These are phyloP conservation scores for Rhodophaea formosa DNA, from an alignment of 2,888 invertebrate genomes.

Conservation along the genomic window DNA sequence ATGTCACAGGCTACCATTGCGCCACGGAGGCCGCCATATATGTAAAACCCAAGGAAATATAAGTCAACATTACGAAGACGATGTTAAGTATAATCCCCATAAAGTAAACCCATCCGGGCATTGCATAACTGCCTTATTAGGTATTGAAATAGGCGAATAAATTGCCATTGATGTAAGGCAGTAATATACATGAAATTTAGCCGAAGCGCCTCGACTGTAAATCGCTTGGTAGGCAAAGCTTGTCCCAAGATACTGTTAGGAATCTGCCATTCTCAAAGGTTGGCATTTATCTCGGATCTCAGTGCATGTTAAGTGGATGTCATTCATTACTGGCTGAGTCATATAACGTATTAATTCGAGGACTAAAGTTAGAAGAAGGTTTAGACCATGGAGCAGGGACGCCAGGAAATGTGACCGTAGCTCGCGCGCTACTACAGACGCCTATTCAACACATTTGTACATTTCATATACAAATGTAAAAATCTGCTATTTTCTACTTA, in stretches of 20 bases:
- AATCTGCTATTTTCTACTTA: no score
- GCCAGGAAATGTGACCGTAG: no score
- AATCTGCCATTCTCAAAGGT: slow-evolving; percentile 10
- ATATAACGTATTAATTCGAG: not conserved
- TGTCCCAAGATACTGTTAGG: slow-evolving; percentile 6
- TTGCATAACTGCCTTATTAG: slow-evolving; percentile 12
- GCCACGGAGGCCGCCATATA: no score
- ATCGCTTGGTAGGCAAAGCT: slow-evolving; percentile 4
- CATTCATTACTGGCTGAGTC: slow-evolving; percentile 3
- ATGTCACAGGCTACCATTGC: no score
- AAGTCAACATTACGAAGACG: not conserved
- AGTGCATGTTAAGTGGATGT: slow-evolving; percentile 8
- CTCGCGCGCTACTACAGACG: no score
- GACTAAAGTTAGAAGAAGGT: no score
- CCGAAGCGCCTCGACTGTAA: slow-evolving; percentile 1
- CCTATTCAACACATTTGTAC: no score
- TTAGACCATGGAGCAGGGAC: no score
- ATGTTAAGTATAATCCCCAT: slow-evolving; percentile 3
- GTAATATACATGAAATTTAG: slow-evolving; percentile 15
- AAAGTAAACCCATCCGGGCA: slow-evolving; percentile 2
- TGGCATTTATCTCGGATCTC: slow-evolving; percentile 7
- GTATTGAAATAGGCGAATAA: slow-evolving; percentile 12
- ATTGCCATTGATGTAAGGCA: slow-evolving; percentile 5
- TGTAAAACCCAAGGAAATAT: not conserved
- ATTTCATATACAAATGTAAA: no score